Evolutionary conservation across 1,140 invertebrate genomes (phyloP).

Genomic region (Bemisia tabaci): DNA sequence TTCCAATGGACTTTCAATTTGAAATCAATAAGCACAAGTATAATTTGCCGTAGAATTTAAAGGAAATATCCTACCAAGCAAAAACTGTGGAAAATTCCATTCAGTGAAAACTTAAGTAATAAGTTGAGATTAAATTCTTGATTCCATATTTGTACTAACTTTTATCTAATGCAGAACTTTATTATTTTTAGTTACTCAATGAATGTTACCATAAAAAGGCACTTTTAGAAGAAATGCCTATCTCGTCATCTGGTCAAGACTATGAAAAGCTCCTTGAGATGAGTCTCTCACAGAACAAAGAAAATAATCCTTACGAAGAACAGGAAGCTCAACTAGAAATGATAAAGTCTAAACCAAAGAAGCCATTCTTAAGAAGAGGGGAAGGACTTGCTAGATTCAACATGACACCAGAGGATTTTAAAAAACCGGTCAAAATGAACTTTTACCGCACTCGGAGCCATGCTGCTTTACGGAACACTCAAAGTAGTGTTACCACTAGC

Average conservation of each 20-base stretch:
- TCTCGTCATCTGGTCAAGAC: background rate
- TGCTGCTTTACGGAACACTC: background rate
- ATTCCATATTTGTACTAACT: too few species aligned
- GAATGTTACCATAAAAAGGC: background rate
- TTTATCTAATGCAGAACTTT: too few species aligned
- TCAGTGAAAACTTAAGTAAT: too few species aligned
- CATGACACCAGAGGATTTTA: slow-evolving; percentile 18
- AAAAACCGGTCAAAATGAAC: slow-evolving; percentile 11
- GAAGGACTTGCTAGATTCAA: slow-evolving; percentile 33
- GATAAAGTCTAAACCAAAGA: slow-evolving; percentile 10
- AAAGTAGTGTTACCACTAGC: background rate
- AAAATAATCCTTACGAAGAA: background rate
- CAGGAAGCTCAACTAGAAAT: background rate
- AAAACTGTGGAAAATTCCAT: too few species aligned
- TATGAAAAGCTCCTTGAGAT: background rate
- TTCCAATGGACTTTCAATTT: too few species aligned
- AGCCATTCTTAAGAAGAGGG: slow-evolving; percentile 34
- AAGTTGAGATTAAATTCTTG: too few species aligned
- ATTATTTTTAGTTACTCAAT: background rate
- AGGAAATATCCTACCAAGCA: too few species aligned
- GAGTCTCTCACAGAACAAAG: background rate
- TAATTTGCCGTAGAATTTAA: too few species aligned
- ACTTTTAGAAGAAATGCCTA: background rate
- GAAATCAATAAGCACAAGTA: too few species aligned
- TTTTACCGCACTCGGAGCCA: slow-evolving; percentile 11